Percentiles rank a stretch among this genome's conserved stretches.
Evolutionary conservation across 2,888 invertebrate genomes (phyloP).

Genomic region (Dromius quadrimaculatus): DNA sequence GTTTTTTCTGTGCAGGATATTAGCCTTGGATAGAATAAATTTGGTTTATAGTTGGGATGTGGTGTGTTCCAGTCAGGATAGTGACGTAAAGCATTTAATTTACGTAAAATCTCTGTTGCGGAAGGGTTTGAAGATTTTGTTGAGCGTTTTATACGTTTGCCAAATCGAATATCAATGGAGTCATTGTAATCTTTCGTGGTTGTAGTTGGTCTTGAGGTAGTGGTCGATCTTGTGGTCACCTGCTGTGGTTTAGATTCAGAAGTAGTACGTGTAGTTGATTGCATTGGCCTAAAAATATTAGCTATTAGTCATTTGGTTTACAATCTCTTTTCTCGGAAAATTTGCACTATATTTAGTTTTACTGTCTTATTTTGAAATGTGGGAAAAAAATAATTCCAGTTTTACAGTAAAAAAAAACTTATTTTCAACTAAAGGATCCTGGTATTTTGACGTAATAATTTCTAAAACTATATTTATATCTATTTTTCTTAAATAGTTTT

Average conservation of each 20-base stretch:
- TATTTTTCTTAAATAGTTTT: too few relatives aligned
- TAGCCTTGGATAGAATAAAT: neutral
- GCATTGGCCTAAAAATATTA: conserved; percentile 12
- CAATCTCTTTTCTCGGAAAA: neutral
- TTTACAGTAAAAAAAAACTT: too few relatives aligned
- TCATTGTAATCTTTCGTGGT: conserved; percentile 26
- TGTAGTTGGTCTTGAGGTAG: too few relatives aligned
- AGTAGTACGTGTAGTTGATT: neutral
- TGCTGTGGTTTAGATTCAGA: conserved; percentile 8
- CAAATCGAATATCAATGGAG: conserved; percentile 38
- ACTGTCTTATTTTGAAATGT: conserved; percentile 5
- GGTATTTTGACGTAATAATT: too few relatives aligned
- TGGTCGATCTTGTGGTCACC: neutral
- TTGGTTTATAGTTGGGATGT: conserved; percentile 28
- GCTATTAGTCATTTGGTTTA: neutral
- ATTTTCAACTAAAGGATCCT: too few relatives aligned
- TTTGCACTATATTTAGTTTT: too few relatives aligned
- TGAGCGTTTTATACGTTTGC: conserved; percentile 23
- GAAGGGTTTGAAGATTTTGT: conserved; percentile 21
- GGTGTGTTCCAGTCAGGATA: conserved; percentile 27
- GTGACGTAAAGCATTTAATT: conserved; percentile 18
- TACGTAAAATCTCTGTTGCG: conserved; percentile 21
- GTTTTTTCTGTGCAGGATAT: conserved; percentile 30
- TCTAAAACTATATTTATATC: too few relatives aligned
- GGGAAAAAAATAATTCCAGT: neutral